phyloP scores from a whole-genome alignment of 1,140 invertebrate genomes.

The Subanguina moxae region DNA sequence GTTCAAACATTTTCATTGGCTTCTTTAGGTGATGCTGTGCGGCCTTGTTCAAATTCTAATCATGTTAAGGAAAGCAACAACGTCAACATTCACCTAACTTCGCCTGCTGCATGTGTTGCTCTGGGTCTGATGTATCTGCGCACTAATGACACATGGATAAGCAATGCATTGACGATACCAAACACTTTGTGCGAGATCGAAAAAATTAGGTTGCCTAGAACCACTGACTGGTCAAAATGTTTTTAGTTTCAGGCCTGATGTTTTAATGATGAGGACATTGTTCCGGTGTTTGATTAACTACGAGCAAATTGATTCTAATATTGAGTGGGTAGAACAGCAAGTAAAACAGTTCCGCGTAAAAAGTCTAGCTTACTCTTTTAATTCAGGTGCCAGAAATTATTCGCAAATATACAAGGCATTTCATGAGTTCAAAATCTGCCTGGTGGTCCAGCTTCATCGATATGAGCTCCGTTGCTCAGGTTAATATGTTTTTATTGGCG shows the following conservation, averaged over 20 bases:
- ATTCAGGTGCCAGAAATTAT: constrained; percentile 28
- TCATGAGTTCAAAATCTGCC: constrained; percentile 10
- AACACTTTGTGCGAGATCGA: constrained; percentile 36
- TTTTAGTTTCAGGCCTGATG: constrained; percentile 27
- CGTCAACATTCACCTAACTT: constrained; percentile 36
- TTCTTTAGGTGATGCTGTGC: background rate
- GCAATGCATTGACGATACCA: constrained; percentile 22
- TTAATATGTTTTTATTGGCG: too few relatives aligned
- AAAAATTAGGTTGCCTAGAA: constrained; percentile 22
- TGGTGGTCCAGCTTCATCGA: constrained; percentile 30
- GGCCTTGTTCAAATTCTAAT: constrained; percentile 12
- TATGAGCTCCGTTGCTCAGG: constrained; percentile 18
- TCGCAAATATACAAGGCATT: constrained; percentile 22
- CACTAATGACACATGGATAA: constrained; percentile 22
- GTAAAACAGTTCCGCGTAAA: background rate
- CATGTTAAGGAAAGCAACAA: constrained; percentile 33
- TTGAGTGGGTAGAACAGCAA: constrained; percentile 29
- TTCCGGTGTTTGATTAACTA: constrained; percentile 27
- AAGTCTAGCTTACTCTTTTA: too few relatives aligned
- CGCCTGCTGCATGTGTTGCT: constrained; percentile 32
- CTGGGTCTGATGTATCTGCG: constrained; percentile 37
- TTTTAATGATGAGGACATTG: constrained; percentile 36
- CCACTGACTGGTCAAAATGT: background rate
- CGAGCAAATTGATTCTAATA: constrained; percentile 20
- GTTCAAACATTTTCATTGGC: background rate